A percentile compares a stretch with the other conserved stretches of the same genome.
Conservation (phyloP, 2,797 vertebrate genomes). For the Austrolebias charrua region DNA sequence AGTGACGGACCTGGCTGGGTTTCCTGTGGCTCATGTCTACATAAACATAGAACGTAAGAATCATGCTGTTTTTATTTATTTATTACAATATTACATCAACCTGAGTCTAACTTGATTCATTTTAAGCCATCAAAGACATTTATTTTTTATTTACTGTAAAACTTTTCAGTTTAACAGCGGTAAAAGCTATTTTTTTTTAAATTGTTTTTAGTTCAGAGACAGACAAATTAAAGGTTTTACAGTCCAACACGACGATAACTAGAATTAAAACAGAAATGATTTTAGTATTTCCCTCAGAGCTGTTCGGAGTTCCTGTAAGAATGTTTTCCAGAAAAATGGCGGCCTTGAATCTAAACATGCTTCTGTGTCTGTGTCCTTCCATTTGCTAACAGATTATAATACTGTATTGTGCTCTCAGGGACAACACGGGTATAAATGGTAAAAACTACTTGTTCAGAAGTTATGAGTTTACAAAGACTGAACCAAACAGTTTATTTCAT, state of each 20-base stretch:
- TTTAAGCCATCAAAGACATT: neutral
- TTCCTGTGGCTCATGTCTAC: conserved; percentile 72
- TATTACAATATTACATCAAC: too few relatives aligned
- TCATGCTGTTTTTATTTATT: neutral
- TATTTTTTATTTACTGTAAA: neutral
- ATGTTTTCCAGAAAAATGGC: too few relatives aligned
- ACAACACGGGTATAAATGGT: neutral
- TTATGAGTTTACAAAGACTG: neutral
- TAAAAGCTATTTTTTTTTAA: neutral
- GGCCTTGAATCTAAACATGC: neutral
- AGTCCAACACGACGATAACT: too few relatives aligned
- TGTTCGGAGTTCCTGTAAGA: too few relatives aligned
- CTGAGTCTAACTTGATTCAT: too few relatives aligned
- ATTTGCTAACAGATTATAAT: neutral
- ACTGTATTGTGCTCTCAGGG: neutral
- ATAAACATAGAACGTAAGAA: conserved; percentile 70
- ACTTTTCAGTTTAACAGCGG: neutral
- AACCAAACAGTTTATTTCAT: neutral
- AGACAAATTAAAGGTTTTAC: neutral
- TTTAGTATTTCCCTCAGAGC: too few relatives aligned
- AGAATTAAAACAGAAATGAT: neutral
- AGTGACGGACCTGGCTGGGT: conserved; percentile 73
- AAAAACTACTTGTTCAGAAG: neutral
- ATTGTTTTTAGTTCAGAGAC: neutral
- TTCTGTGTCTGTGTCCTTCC: neutral